Evolutionary conservation across 2,797 vertebrate genomes (phyloP), one percentile per base, ranked within the genome.

Genomic region (Mus caroli): DNA sequence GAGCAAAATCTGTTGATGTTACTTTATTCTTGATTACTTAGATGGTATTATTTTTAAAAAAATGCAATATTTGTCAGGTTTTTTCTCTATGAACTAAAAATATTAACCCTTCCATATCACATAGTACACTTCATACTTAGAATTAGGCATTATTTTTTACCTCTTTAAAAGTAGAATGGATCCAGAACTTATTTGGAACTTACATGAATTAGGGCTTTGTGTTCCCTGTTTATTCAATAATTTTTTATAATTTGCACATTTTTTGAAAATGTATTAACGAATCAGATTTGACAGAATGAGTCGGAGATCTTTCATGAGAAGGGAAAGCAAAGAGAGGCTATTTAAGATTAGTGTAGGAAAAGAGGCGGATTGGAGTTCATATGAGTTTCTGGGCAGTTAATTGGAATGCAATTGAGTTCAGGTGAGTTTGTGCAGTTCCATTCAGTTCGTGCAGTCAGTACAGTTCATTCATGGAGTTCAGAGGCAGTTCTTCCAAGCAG

Each of bases 161-260:
- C 6, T 91, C 71, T 56, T 79, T 78, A 54, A 91, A 7, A 31
- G 20, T 40, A 22, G 11, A 88, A 67, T 64, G 52, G 28, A 43
- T 90, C 88, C 15, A 43, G 69, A 77, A 77, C 22, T 64, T 56
- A 83, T 84, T 88, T 84, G 26, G 15, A 78, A 62, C n/a, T 93
- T 54, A 88, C 92, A 46, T 62, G 13, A 4, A 7, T 69, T 69
- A 12, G 10, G 79, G 11, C 67, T 91, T 94, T 88, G n/a, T 73
- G 43, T 91, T 67, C 28, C 24, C 10, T 1, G 31, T 69, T 87
- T 88, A 40, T 67, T 86, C 7, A 67, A 43, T 88, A 56, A 24
- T 62, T 75, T 80, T 75, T 85, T 78, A 19, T 69, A 67, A 88
- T 60, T 92, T 88, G 1, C 15, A 78, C 46, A 78, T 13, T 43